Base-by-base conservation (phyloP, 2,888 invertebrate genomes). In the Mythimna albipuncta region DNA sequence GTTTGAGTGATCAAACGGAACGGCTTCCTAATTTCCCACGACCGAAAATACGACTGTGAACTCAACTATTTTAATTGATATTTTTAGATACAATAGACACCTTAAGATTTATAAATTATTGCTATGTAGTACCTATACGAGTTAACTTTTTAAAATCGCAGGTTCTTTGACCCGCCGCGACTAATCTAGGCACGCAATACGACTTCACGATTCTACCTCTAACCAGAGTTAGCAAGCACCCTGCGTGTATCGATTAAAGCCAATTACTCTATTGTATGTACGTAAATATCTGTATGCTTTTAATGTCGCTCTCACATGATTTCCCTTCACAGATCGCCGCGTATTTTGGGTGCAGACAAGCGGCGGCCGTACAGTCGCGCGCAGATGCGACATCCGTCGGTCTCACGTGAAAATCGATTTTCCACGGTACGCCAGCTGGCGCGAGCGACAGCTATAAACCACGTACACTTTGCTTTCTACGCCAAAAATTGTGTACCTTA, bases 331-430 rank as follows among this genome's bases (percentile, higher is more conserved):
- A 92, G 87, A 89, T 89, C 89, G 86, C 81, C 86, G 91, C 90
- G 91, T 93, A 94, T 94, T 94, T 93, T 91, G 91, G 92, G 91
- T 91, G 93, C 92, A 92, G 89, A 90, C 91, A 89, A 91, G 91
- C 91, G 90, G 88, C 91, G 89, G 86, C 88, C 85, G 90, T 92
- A 92, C 91, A 93, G 91, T 91, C 91, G 90, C 90, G 86, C 91
- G 94, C 96, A 96, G 96, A 96, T 96, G 96, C 92, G 93, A 95
- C 95, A 95, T 94, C 94, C 95, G 95, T 93, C 94, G 93, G 93
- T 91, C 93, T 93, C 94, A 96, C 95, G 96, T 96, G 96, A 91
- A 96, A 96, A 96, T 96, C 93, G 94, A 96, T 96, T 96, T 96
- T 96, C 95, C 96, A 96, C 95, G 96, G 91, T 94, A 93, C 89